Conservation (phyloP, 2,113 vertebrate genomes). For the Lepus europaeus region DNA sequence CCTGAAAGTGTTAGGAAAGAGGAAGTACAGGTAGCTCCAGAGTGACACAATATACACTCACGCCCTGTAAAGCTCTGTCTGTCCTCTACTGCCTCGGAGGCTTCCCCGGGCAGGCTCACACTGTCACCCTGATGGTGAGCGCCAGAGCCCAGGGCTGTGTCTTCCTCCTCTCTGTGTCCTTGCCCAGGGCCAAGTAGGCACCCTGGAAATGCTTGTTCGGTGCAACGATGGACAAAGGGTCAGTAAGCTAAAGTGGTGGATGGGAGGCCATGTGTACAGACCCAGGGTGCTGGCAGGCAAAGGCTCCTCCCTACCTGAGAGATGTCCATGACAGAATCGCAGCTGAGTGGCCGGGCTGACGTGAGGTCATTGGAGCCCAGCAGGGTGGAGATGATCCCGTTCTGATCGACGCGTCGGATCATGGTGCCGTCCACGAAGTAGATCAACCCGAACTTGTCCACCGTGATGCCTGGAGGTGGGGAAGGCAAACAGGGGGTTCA, state of each 20-base stretch:
- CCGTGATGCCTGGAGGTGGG: conserved; percentile 92
- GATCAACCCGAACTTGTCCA: conserved; percentile 97
- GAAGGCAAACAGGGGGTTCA: neutral
- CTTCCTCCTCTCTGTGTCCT: neutral
- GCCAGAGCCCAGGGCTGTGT: neutral
- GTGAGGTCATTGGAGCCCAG: conserved; percentile 98
- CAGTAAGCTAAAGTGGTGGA: neutral
- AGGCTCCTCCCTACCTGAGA: conserved; percentile 89
- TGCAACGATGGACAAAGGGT: neutral
- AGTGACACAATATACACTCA: neutral
- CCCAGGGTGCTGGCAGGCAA: neutral
- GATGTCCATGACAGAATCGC: conserved; percentile 98
- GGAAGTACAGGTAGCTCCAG: neutral
- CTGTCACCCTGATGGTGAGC: neutral
- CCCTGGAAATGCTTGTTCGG: neutral
- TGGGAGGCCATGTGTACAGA: accelerated
- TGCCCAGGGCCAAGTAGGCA: neutral
- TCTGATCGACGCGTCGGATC: conserved; percentile 97
- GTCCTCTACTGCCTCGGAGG: neutral
- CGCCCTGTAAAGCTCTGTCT: neutral
- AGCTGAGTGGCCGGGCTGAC: conserved; percentile 97
- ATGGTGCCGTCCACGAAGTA: conserved; percentile 99
- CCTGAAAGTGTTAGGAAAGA: neutral
- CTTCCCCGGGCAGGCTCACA: neutral
- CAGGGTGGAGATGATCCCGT: conserved; percentile 97